Base-by-base conservation (phyloP, 2,888 invertebrate genomes). In the Euproctis similis region DNA sequence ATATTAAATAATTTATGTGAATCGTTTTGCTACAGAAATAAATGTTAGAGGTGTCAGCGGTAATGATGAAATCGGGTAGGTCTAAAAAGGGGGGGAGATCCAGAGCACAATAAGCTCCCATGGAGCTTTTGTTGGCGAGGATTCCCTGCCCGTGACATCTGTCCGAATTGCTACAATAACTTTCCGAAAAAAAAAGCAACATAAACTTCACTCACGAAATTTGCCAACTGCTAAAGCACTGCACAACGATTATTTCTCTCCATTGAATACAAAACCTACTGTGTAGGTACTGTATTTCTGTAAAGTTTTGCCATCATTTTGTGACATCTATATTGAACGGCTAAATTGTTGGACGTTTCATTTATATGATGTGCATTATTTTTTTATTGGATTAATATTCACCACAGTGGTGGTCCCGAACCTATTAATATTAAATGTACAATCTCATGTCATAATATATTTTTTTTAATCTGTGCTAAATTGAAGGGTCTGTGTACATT, bases 161-260 rank as follows among this genome's bases (percentile, higher is more conserved):
- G 82, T 80, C 82, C 82, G 71, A 75, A 68, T 69, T 53, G 80
- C 74, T 70, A 80, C 81, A 80, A 80, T 78, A 80, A 76, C 73
- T 70, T 66, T 74, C 78, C 82, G 81, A 81, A 82, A 82, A 82
- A 82, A 81, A n/a, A n/a, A n/a, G n/a, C n/a, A n/a, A n/a, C n/a
- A n/a, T n/a, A n/a, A n/a, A n/a, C n/a, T 61, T 70, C 70, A 66
- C 71, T 70, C n/a, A n/a, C 59, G 54, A 67, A 76, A 73, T 69
- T 75, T 59, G 66, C 66, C 64, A 69, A 73, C 58, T 71, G 67
- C n/a, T 66, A 67, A 63, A 75, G 66, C 69, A 53, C 48, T 57
- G 59, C 60, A 51, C 39, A 52, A 51, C 63, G 63, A 69, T 70
- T 68, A 72, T 76, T n/a, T n/a, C n/a, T 74, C 73, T 70, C 66